Percentiles rank a stretch among this genome's conserved stretches.
Evolutionary conservation across 2,888 invertebrate genomes (phyloP).

Genomic region (Hedya salicella): DNA sequence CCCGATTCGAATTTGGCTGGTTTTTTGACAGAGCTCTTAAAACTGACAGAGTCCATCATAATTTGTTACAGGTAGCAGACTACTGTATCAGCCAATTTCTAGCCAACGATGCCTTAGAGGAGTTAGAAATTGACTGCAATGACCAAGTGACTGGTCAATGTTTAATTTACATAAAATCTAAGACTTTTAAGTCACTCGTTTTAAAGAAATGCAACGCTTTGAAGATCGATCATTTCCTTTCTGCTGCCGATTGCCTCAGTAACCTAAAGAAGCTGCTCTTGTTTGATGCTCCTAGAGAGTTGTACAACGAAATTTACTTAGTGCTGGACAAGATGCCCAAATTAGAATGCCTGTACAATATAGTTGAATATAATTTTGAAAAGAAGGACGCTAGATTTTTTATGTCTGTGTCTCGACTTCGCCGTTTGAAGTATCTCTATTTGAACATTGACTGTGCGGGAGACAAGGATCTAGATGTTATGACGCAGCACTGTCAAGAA

Average conservation of each 20-base stretch:
- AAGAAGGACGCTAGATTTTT: neutral
- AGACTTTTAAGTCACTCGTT: neutral
- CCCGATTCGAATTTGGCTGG: no score
- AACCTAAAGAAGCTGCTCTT: neutral
- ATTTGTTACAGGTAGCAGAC: conserved; percentile 1
- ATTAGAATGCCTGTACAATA: neutral
- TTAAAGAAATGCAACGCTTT: neutral
- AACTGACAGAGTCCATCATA: neutral
- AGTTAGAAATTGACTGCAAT: neutral
- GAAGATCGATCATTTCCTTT: neutral
- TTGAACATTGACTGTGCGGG: neutral
- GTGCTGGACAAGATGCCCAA: neutral
- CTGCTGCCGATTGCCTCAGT: neutral
- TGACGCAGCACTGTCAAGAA: neutral
- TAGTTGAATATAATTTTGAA: neutral
- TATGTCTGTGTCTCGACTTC: neutral
- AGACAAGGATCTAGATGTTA: neutral
- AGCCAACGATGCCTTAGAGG: neutral
- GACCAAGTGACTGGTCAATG: neutral
- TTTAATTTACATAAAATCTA: neutral
- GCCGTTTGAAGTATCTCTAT: neutral
- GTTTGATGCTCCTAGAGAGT: no score
- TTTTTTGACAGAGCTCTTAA: neutral
- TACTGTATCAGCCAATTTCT: conserved; percentile 3
- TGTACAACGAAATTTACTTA: neutral